phyloP scores from a whole-genome alignment of 2,113 vertebrate genomes.

The Cyprinodon tularosa region DNA sequence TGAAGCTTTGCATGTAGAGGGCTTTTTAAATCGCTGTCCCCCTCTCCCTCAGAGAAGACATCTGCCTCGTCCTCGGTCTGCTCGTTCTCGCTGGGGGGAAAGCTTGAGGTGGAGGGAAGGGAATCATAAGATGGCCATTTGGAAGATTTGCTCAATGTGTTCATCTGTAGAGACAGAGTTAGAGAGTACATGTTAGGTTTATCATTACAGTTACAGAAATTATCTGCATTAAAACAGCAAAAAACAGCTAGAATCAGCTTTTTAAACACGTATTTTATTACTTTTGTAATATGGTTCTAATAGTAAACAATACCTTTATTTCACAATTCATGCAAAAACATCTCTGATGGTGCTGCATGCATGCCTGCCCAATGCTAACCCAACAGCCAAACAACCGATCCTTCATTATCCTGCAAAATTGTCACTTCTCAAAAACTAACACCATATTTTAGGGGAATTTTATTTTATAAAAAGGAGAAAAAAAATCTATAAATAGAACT shows the following conservation, averaged over 20 bases:
- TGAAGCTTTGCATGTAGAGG: background rate
- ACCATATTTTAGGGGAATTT: background rate
- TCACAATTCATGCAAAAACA: too few relatives aligned
- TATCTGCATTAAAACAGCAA: background rate
- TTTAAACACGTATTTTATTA: background rate
- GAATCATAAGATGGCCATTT: slow-evolving; percentile 77
- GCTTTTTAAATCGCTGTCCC: slow-evolving; percentile 33
- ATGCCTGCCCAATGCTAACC: too few relatives aligned
- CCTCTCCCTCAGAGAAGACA: slow-evolving; percentile 76
- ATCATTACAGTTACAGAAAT: background rate
- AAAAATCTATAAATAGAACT: background rate
- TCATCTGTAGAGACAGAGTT: slow-evolving; percentile 61
- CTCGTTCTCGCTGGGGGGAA: slow-evolving; percentile 72
- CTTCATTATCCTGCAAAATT: too few relatives aligned
- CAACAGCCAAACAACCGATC: too few relatives aligned
- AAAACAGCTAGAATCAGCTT: background rate
- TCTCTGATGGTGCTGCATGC: too few relatives aligned
- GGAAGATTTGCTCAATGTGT: slow-evolving; percentile 64
- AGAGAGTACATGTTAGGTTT: background rate
- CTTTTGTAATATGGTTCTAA: background rate
- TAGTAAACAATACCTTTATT: background rate
- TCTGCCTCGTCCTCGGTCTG: slow-evolving; percentile 78
- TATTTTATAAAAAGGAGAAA: background rate
- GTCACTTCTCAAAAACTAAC: background rate
- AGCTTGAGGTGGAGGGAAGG: slow-evolving; percentile 60